Conservation (phyloP, 64 coral and sea anemone species). For the Exaiptasia diaphana region DNA sequence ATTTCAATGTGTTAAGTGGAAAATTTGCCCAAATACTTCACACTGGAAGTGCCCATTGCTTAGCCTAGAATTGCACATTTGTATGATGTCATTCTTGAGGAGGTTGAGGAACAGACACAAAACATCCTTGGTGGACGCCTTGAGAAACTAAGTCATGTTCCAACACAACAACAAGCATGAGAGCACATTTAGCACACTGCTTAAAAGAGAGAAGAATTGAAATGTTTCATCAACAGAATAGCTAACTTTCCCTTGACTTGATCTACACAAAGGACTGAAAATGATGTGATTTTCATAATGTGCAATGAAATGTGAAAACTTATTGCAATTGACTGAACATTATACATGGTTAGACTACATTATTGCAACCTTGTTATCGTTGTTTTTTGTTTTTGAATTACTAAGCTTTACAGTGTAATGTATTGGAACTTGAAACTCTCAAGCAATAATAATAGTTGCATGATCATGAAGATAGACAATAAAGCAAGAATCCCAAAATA, state of each 20-base stretch:
- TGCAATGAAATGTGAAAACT: background rate
- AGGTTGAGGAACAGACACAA: slow-evolving; percentile 7
- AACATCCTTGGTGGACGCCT: slow-evolving; percentile 1
- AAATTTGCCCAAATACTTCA: slow-evolving; percentile 29
- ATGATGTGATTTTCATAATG: background rate
- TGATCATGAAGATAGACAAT: too few species aligned
- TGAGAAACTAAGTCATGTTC: background rate
- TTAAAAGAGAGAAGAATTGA: background rate
- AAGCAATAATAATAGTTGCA: too few species aligned
- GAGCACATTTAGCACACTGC: slow-evolving; percentile 3
- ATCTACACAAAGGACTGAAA: background rate
- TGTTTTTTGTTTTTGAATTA: background rate
- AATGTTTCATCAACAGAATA: background rate
- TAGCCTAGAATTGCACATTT: slow-evolving; percentile 6
- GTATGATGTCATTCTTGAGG: slow-evolving; percentile 12
- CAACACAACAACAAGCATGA: slow-evolving; percentile 25
- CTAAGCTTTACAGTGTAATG: background rate
- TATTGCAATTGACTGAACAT: background rate
- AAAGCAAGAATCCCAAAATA: too few species aligned
- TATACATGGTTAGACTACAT: background rate
- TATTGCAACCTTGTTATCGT: background rate
- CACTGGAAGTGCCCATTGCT: slow-evolving; percentile 3
- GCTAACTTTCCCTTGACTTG: background rate
- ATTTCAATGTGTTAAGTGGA: background rate
- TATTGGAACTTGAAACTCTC: too few species aligned